phyloP scores from a whole-genome alignment of 2,797 vertebrate species.

The Thripadectes ignobilis region DNA sequence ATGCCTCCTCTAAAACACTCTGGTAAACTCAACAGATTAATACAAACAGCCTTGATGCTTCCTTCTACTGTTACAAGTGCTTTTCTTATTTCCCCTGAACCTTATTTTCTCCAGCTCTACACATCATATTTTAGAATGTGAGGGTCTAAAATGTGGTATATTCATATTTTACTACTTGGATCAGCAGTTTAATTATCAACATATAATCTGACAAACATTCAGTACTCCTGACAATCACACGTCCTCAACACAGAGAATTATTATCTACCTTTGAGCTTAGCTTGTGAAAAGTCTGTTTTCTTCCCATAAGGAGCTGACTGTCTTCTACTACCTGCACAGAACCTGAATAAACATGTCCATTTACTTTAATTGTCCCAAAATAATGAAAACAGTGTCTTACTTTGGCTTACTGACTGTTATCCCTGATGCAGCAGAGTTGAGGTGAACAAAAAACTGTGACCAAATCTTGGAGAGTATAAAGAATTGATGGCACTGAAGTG shows the following conservation, averaged over 20 bases:
- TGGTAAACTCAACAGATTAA: neutral
- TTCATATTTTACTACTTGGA: neutral
- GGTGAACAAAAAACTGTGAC: neutral
- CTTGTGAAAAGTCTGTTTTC: neutral
- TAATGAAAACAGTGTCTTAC: neutral
- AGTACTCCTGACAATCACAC: neutral
- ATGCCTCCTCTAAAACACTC: neutral
- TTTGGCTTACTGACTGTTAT: neutral
- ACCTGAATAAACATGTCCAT: neutral
- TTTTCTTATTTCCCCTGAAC: neutral
- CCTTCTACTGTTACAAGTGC: neutral
- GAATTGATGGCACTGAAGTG: neutral
- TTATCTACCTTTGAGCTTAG: neutral
- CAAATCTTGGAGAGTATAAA: neutral
- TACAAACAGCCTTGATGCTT: neutral
- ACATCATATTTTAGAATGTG: neutral
- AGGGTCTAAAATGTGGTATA: neutral
- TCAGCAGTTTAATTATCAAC: neutral
- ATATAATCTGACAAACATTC: accelerated
- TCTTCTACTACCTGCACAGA: neutral
- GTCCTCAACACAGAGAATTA: neutral
- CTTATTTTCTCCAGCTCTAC: neutral
- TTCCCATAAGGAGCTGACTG: neutral
- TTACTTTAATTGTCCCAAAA: neutral
- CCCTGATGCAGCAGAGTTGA: neutral